Conservation (phyloP, 2,797 vertebrate genomes). For the Danio aesculapii region DNA sequence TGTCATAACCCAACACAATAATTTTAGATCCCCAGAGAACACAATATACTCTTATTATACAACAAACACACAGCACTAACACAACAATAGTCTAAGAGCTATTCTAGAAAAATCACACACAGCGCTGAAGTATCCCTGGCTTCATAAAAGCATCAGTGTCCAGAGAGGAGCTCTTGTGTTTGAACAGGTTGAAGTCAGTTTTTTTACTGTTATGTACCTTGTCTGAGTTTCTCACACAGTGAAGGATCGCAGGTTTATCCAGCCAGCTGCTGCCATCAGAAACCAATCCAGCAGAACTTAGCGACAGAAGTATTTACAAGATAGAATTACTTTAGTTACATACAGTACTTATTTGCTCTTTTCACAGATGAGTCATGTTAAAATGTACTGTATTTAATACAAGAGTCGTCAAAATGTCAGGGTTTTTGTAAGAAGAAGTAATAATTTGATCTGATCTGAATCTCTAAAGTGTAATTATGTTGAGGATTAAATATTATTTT, state of each 20-base stretch:
- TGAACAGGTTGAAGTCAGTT: conserved; percentile 57
- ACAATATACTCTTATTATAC: too few species aligned
- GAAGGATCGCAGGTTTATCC: conserved; percentile 53
- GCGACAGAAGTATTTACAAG: conserved; percentile 35
- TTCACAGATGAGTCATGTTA: too few species aligned
- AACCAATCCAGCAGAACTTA: conserved; percentile 47
- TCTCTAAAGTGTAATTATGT: too few species aligned
- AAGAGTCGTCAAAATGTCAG: not conserved
- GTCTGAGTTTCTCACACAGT: conserved; percentile 47
- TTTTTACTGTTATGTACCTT: conserved; percentile 62
- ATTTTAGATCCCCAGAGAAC: not conserved
- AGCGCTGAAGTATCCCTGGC: conserved; percentile 30
- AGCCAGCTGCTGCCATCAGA: conserved; percentile 59
- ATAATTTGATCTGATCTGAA: not conserved
- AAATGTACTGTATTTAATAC: too few species aligned
- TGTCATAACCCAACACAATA: not conserved
- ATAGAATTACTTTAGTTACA: conserved; percentile 32
- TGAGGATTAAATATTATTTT: too few species aligned
- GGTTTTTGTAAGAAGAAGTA: not conserved
- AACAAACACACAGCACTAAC: conserved; percentile 1
- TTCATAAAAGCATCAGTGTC: conserved; percentile 49
- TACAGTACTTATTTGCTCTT: conserved; percentile 1
- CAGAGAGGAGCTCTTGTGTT: conserved; percentile 49
- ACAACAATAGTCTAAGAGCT: not conserved
- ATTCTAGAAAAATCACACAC: conserved; percentile 15